These are phyloP conservation scores for Sipha flava DNA, from an alignment of 1,140 invertebrate genomes.

Conservation along the genomic window DNA sequence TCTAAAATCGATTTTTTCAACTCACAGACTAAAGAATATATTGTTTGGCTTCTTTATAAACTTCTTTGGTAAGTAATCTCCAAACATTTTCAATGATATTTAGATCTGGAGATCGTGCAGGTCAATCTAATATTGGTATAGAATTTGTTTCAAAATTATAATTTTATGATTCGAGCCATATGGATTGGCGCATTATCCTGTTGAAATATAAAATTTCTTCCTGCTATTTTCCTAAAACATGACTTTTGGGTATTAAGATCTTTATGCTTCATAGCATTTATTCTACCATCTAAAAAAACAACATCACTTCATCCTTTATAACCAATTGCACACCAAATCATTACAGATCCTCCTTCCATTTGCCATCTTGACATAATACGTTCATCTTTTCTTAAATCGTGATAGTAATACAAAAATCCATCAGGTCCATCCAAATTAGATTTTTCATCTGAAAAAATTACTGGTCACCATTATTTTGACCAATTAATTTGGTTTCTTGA, in stretches of 20 bases:
- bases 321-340: slow-evolving; percentile 3
- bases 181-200: not conserved
- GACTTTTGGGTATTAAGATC: not conserved
- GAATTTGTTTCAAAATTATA: slow-evolving; percentile 4
- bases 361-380: not conserved
- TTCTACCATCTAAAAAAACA: slow-evolving; percentile 1
- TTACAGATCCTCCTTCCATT: not conserved
- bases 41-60: not conserved
- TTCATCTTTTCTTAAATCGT: not conserved
- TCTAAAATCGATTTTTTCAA: slow-evolving; percentile 6
- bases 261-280: slow-evolving; percentile 8
- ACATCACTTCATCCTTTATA: not conserved
- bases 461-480: too few species aligned
- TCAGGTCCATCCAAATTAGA: too few species aligned
- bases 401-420: not conserved
- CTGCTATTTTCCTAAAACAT: not conserved
- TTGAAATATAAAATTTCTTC: slow-evolving; percentile 9
- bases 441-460: too few species aligned
- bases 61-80: not conserved
- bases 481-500: too few species aligned
- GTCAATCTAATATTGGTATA: slow-evolving; percentile 1
- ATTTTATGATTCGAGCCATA: not conserved
- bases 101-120: not conserved
- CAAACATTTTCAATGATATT: slow-evolving; percentile 12
- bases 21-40: not conserved